Conservation (phyloP, 2,797 vertebrate genomes). For the Taenioides sp. region DNA sequence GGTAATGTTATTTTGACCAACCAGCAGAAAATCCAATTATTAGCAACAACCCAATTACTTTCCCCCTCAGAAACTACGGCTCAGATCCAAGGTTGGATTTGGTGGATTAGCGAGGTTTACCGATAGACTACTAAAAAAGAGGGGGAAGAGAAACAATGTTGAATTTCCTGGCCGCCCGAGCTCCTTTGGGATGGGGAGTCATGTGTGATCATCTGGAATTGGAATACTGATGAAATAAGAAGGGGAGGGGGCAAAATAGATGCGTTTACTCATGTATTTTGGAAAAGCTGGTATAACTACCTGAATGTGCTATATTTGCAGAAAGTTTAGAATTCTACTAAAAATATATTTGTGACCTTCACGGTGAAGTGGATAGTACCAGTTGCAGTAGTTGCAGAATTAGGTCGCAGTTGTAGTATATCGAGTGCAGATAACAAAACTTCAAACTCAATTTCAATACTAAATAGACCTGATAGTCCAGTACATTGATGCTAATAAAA, state of each 20-base stretch:
- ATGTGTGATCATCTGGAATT: slow-evolving; percentile 73
- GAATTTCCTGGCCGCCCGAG: slow-evolving; percentile 71
- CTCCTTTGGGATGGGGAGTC: slow-evolving; percentile 75
- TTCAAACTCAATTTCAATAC: too few relatives aligned
- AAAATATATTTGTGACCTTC: too few relatives aligned
- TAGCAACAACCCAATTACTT: slow-evolving; percentile 84
- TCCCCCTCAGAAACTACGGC: slow-evolving; percentile 74
- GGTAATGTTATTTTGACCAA: slow-evolving; percentile 66
- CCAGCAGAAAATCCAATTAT: slow-evolving; percentile 87
- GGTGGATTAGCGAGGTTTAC: slow-evolving; percentile 82
- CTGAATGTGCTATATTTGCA: not conserved
- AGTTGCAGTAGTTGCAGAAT: too few relatives aligned
- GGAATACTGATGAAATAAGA: slow-evolving; percentile 54
- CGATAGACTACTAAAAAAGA: slow-evolving; percentile 71
- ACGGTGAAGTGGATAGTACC: too few relatives aligned
- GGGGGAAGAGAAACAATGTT: slow-evolving; percentile 74
- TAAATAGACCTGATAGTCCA: too few relatives aligned
- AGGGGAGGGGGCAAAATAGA: slow-evolving; percentile 16
- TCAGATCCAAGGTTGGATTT: slow-evolving; percentile 82
- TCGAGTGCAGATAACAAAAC: too few relatives aligned
- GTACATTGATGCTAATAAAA: too few relatives aligned
- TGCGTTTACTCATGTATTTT: not conserved
- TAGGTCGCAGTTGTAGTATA: too few relatives aligned
- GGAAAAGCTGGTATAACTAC: not conserved
- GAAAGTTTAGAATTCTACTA: not conserved